Evolutionary conservation across 2,113 vertebrate genomes (phyloP), one percentile per base, ranked within the genome.

Genomic region (Gyps fulvus): DNA sequence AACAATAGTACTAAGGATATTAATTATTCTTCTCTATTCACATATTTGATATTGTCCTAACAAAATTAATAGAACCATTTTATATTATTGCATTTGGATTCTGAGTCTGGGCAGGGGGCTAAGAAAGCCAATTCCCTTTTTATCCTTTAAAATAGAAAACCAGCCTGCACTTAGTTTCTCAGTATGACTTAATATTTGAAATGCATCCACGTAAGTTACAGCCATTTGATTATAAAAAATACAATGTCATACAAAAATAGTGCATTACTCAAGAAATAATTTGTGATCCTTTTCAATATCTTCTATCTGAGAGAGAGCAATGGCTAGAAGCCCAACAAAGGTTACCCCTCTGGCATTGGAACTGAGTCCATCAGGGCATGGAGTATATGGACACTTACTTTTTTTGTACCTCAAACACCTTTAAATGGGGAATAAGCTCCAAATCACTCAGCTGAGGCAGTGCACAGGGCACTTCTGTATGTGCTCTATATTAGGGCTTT

Each of bases 81-180:
- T 25, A 40, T 59, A 32, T 19, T 18, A 83, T 13, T 80, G 10
- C 15, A 43, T 69, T 83, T 89, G 40, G 26, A 81, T 43, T 81
- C 54, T 73, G 69, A 84, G 45, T 38, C 2, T 3, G 40, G 34
- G 20, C 1, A 22, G 26, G 7, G 16, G 14, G 10, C 49, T 83
- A 86, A 63, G 31, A 86, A 83, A 62, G 54, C n/a, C 38, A 71
- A 72, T 72, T 72, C 67, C 26, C 26, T 63, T 92, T 79, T 90
- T 43, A 76, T 34, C 13, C 36, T 73, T 96, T 69, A 65, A 91
- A 80, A 21, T 43, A 26, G 29, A 83, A 95, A 73, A 72, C 27
- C 69, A 87, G 26, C 11, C 45, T 66, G 23, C 50, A 78, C 27
- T 66, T 67, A 50, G 19, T 55, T 83, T 73, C 43, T 69, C 36